Evolutionary conservation across 1,140 invertebrate species (phyloP).

Genomic region (Tyrophagus putrescentiae): DNA sequence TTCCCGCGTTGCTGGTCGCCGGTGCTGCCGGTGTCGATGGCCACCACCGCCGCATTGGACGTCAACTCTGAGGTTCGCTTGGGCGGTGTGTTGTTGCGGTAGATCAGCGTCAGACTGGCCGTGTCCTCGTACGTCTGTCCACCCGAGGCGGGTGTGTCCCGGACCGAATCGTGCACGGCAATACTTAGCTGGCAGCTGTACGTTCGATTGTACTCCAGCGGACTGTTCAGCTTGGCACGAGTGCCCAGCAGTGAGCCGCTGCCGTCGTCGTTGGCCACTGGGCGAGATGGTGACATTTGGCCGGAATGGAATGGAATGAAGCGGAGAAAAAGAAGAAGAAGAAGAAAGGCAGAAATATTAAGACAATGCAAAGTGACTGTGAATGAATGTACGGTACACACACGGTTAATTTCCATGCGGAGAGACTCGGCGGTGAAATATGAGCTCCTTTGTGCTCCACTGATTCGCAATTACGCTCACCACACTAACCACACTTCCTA

Average conservation of each 20-base stretch:
- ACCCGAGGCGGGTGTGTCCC: not conserved
- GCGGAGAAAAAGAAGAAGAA: too few relatives aligned
- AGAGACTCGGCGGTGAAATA: not conserved
- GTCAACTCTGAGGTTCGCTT: too few relatives aligned
- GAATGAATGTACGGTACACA: too few relatives aligned
- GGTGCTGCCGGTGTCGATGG: too few relatives aligned
- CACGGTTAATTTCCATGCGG: not conserved
- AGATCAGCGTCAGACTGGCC: not conserved
- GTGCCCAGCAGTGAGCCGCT: conserved; percentile 10
- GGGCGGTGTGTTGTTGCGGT: too few relatives aligned
- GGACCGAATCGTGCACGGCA: conserved; percentile 1
- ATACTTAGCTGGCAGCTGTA: not conserved
- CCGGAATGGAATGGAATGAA: too few relatives aligned
- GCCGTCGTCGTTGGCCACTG: conserved; percentile 7
- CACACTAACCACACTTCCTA: too few relatives aligned
- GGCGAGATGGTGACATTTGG: too few relatives aligned
- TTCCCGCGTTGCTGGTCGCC: too few relatives aligned
- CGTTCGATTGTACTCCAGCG: not conserved
- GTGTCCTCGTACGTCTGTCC: not conserved
- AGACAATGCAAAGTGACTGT: too few relatives aligned
- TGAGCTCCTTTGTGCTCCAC: not conserved
- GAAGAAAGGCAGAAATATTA: too few relatives aligned
- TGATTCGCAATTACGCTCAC: not conserved
- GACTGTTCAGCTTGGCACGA: not conserved
- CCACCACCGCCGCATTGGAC: too few relatives aligned